Percentiles rank a stretch among this genome's conserved stretches.
These are phyloP conservation scores for Crotalus viridis DNA, from an alignment of 2,113 vertebrate species.

Conservation along the genomic window DNA sequence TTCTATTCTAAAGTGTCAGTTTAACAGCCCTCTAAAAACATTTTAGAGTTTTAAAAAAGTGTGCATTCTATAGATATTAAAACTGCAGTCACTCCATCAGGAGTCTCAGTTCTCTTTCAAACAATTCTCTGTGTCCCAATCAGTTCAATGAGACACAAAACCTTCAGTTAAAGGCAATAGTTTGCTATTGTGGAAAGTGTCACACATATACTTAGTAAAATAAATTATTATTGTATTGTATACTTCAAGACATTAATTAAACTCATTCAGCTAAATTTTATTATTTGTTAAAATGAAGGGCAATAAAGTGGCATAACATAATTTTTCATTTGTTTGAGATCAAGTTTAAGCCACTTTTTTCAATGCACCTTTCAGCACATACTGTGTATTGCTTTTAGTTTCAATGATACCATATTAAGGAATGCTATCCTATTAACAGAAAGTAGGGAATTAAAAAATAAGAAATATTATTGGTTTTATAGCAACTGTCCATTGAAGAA, in stretches of 20 bases:
- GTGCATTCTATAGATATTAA: conserved; percentile 59
- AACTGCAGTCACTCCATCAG: conserved; percentile 53
- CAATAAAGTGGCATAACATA: conserved; percentile 45
- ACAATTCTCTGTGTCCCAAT: conserved; percentile 41
- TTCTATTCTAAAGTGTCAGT: conserved; percentile 64
- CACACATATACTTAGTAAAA: conserved; percentile 18
- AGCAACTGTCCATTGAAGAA: conserved; percentile 51
- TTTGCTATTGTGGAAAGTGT: conserved; percentile 35
- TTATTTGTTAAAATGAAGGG: conserved; percentile 44
- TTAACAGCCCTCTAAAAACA: conserved; percentile 59
- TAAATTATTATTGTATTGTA: conserved; percentile 17
- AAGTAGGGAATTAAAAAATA: conserved; percentile 40
- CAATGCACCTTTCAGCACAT: conserved; percentile 39
- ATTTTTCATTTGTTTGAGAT: conserved; percentile 41
- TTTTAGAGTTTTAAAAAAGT: conserved; percentile 51
- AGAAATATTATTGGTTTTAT: conserved; percentile 45
- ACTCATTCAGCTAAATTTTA: conserved; percentile 51
- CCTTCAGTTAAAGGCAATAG: conserved; percentile 51
- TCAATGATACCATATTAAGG: conserved; percentile 42
- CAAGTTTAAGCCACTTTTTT: conserved; percentile 37
- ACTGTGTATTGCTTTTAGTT: conserved; percentile 38
- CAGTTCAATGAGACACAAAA: conserved; percentile 39
- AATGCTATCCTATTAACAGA: conserved; percentile 29
- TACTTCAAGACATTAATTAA: conserved; percentile 46
- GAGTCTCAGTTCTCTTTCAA: conserved; percentile 42